Percentiles rank a stretch among this genome's conserved stretches.
phyloP scores from a whole-genome alignment of 2,113 vertebrate genomes.

The Actenoides lindsayi region DNA sequence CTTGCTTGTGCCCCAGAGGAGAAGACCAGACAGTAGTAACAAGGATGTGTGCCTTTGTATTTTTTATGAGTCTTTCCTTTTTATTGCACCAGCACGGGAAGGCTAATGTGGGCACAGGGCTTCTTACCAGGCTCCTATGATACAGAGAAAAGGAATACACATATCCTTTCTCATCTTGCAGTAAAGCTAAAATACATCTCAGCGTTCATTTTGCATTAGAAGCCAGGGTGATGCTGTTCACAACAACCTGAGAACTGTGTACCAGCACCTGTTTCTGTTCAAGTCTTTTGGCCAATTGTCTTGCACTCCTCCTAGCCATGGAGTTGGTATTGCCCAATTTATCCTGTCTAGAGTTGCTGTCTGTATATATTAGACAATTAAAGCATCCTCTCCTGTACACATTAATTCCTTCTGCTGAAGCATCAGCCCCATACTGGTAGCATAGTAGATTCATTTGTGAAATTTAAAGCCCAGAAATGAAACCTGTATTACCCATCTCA shows the following conservation, averaged over 20 bases:
- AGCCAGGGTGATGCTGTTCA: not conserved
- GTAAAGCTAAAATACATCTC: not conserved
- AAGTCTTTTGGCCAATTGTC: not conserved
- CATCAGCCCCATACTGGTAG: not conserved
- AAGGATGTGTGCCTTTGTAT: not conserved
- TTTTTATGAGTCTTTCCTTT: not conserved
- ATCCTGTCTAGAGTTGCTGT: not conserved
- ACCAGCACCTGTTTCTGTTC: not conserved
- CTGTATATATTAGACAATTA: not conserved
- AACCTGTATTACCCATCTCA: not conserved
- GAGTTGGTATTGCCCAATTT: not conserved
- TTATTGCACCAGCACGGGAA: not conserved
- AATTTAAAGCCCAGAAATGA: conserved; percentile 8
- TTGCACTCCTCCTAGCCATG: not conserved
- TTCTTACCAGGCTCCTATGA: not conserved
- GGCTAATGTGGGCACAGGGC: not conserved
- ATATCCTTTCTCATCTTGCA: not conserved
- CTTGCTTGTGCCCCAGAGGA: conserved; percentile 28
- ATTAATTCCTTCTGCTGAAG: not conserved
- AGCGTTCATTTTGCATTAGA: not conserved
- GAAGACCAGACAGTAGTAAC: not conserved
- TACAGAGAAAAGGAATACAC: not conserved
- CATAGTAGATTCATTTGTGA: not conserved
- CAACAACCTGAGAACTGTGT: not conserved
- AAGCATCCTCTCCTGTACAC: not conserved